Conservation (phyloP, 2,113 vertebrate species). For the Montifringilla adamsi region DNA sequence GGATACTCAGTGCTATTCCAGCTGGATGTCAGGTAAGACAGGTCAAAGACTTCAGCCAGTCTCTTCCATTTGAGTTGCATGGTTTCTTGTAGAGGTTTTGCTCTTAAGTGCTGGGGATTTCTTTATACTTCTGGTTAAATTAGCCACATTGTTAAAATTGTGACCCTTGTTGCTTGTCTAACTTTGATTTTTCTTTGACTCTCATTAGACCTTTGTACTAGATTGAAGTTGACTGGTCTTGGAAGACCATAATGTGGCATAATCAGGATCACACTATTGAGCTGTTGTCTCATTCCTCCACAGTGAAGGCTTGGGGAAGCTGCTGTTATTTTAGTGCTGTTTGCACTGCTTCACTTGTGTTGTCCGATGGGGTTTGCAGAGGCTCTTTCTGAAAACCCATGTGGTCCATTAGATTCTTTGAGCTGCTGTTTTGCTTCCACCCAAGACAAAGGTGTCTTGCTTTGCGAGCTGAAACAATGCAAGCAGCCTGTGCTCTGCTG, state of each 20-base stretch:
- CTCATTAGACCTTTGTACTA: not conserved
- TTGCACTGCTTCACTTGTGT: not conserved
- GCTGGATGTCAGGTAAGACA: not conserved
- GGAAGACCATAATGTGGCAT: not conserved
- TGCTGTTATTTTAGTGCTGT: not conserved
- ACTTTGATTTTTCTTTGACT: not conserved
- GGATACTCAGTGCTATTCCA: fast-evolving
- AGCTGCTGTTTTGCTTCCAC: not conserved
- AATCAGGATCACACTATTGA: not conserved
- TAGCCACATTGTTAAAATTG: not conserved
- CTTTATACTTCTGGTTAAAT: not conserved
- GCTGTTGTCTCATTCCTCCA: not conserved
- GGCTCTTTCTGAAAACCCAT: not conserved
- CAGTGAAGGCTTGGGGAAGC: not conserved
- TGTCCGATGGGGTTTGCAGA: not conserved
- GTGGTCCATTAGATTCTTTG: not conserved
- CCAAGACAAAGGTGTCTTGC: not conserved
- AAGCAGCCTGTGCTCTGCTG: not conserved
- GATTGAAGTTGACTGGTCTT: not conserved
- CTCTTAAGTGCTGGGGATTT: not conserved
- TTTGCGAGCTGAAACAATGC: not conserved
- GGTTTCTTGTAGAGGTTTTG: not conserved
- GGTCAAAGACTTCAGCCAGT: not conserved
- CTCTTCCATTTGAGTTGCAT: not conserved
- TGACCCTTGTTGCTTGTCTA: not conserved